These are phyloP conservation scores for Falco rusticolus DNA, from an alignment of 2,797 vertebrate species.

Conservation along the genomic window DNA sequence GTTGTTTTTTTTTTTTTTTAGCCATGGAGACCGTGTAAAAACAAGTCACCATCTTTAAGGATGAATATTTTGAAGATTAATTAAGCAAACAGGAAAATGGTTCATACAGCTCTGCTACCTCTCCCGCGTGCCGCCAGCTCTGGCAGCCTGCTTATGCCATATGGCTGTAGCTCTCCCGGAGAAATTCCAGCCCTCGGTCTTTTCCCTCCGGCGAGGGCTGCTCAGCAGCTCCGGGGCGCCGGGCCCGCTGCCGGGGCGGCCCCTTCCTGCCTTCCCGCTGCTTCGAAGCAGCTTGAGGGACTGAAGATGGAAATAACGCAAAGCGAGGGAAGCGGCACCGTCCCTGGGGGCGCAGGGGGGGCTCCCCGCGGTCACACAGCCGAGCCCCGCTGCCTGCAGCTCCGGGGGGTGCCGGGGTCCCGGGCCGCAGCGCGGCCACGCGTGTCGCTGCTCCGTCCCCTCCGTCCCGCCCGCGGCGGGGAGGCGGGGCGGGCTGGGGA, in stretches of 20 bases:
- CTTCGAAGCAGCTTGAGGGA: neutral
- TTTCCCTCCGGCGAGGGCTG: neutral
- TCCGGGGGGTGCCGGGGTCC: fast-evolving
- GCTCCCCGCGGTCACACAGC: no score
- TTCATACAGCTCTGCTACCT: neutral
- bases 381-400: fast-evolving
- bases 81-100: neutral
- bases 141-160: slow-evolving; percentile 39
- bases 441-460: no score
- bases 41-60: neutral
- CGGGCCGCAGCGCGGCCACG: neutral
- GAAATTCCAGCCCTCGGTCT: neutral
- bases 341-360: fast-evolving
- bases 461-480: no score
- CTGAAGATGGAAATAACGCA: neutral
- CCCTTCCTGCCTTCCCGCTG: no score
- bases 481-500: neutral
- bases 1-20: neutral
- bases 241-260: neutral
- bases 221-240: neutral
- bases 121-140: neutral
- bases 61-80: neutral
- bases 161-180: neutral
- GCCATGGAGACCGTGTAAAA: neutral
- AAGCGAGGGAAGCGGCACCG: fast-evolving